Evolutionary conservation across 1,140 invertebrate genomes (phyloP), one percentile per base, ranked within the genome.

Genomic region (Galendromus occidentalis): DNA sequence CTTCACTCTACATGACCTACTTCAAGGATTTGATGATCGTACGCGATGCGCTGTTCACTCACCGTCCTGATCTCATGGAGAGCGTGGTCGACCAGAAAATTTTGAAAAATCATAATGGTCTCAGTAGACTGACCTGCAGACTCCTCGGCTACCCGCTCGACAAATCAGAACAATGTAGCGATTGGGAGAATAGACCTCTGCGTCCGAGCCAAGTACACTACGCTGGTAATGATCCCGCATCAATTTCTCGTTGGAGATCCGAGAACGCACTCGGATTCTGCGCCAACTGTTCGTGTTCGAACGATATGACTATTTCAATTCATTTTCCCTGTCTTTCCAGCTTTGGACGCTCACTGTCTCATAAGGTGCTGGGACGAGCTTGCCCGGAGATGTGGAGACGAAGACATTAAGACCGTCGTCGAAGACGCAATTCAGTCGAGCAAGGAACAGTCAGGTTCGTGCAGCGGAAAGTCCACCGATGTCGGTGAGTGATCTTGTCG

Each of bases 81-180:
- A 81, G 67, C 81, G 80, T 12, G 76, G 73, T 71, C 69, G 74
- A 70, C 76, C 76, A 69, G 74, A 76, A 67, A 66, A 30, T 33
- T 47, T 64, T 28, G 25, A 65, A 41, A 51, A 41, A 25, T 29
- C n/a, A 65, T 14, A 65, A 70, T 69, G 78, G 83, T 65, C 73
- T 90, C 17, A 83, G 83, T 71, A 82, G 83, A 70, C 74, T 90
- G 44, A 86, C 86, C 0, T 79, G 83, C 68, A 74, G 81, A 20
- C 85, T 84, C 72, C 77, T 89, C 68, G 87, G 86, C 14, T 74
- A 80, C 65, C 81, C 82, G 28, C 73, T 91, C 1, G 80, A 86
- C 73, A 91, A 91, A 75, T 78, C 79, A 5, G 85, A 91, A 74
- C 87, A 89, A 70, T 86, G 88, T 77, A 89, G 86, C 0, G 85